Evolutionary conservation across 2,113 vertebrate species (phyloP).

Genomic region (Rattus rattus): DNA sequence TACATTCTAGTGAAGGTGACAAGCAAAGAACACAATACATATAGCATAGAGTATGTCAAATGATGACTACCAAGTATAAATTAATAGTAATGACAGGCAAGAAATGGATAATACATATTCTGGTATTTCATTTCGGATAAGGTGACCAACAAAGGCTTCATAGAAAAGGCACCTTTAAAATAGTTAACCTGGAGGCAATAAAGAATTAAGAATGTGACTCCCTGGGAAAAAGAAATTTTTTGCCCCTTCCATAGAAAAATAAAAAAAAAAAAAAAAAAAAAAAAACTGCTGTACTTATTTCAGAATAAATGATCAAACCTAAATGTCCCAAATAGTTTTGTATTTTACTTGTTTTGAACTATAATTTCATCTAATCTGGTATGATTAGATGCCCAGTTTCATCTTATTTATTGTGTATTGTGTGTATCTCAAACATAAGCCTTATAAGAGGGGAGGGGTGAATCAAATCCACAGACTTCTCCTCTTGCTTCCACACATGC

Average conservation of each 20-base stretch:
- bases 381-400: not conserved
- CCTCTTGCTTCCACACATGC: not conserved
- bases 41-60: not conserved
- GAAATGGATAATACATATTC: not conserved
- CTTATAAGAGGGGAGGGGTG: too few species aligned
- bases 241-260: too few species aligned
- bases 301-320: not conserved
- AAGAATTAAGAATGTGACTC: not conserved
- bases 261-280: not conserved
- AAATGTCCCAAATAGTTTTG: not conserved
- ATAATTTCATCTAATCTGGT: not conserved
- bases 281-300: rapidly evolving
- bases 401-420: not conserved
- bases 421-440: not conserved
- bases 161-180: not conserved
- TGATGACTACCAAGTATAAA: not conserved
- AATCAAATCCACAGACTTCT: not conserved
- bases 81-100: not conserved
- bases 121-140: not conserved
- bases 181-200: not conserved
- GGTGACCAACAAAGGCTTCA: not conserved
- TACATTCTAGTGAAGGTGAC: not conserved
- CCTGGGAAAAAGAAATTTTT: not conserved
- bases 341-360: not conserved
- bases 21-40: not conserved